Evolutionary conservation across 2,797 vertebrate genomes (phyloP), one percentile per base, ranked within the genome.

Genomic region (Karalla daura): DNA sequence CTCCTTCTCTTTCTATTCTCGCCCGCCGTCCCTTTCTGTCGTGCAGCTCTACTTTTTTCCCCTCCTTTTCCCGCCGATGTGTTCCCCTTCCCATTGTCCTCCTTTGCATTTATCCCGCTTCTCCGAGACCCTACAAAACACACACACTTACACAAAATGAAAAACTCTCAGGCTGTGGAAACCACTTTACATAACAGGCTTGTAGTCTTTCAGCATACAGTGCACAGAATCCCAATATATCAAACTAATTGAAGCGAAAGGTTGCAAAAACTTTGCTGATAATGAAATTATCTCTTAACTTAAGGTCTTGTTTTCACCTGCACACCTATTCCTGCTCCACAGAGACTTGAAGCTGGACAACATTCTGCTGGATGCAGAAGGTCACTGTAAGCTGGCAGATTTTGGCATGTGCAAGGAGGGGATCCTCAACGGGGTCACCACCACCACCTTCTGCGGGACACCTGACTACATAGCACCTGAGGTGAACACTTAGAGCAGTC

Each of bases 381-480:
- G 97, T 46, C 97, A 99, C 90, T 98, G 96, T 87, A 98, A 99
- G 79, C 93, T 99, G 76, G 97, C 97, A 1, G 97, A 99, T 88
- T 99, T 99, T 21, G 97, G 97, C 21, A 99, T 99, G 97, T 99
- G 97, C 84, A 99, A 99, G 78, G 97, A 99, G 89, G 96, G 96
- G 18, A 97, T 98, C 88, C 91, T 98, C 50, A 94, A 95, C 0
- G 96, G 96, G 14, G 95, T 96, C 72, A 98, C 96, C 1, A 99
- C 96, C 43, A 96, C 96, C 50, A 98, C 96, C 0, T 98, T 98
- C 91, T 99, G 97, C 59, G 97, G 97, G 66, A 99, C 97, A 0
- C 97, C 97, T 1, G 97, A 99, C 85, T 99, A 98, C 79, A 98
- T 98, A 25, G 96, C 97, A 20, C 97, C 97, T 0, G 97, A 98